Evolutionary conservation across 2,113 vertebrate genomes (phyloP).

Genomic region (Danionella cerebrum): DNA sequence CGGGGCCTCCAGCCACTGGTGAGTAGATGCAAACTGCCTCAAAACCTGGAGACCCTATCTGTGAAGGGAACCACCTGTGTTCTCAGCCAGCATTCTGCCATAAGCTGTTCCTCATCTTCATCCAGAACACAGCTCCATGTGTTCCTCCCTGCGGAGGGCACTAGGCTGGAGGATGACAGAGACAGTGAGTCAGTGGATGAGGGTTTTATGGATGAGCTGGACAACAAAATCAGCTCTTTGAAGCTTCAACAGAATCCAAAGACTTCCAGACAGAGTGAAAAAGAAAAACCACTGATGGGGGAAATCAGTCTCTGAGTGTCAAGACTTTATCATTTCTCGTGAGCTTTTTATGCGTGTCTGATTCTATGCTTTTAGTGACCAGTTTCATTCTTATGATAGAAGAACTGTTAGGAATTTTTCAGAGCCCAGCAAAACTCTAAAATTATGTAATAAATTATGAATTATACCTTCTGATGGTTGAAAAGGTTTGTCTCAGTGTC

Average conservation of each 20-base stretch:
- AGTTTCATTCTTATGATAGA: too few relatives aligned
- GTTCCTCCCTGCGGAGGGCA: slow-evolving; percentile 56
- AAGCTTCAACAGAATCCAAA: slow-evolving; percentile 43
- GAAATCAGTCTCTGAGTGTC: background rate
- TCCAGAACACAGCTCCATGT: slow-evolving; percentile 61
- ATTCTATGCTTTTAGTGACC: background rate
- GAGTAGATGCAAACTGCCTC: background rate
- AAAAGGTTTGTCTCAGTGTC: too few relatives aligned
- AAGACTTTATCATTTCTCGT: background rate
- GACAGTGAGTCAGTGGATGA: slow-evolving; percentile 43
- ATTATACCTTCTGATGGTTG: too few relatives aligned
- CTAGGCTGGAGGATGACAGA: background rate
- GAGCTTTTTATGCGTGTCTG: background rate
- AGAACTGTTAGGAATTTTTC: too few relatives aligned
- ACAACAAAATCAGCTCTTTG: slow-evolving; percentile 47
- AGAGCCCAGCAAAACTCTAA: too few relatives aligned
- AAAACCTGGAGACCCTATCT: slow-evolving; percentile 39
- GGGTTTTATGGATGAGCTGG: slow-evolving; percentile 53
- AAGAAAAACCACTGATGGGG: background rate
- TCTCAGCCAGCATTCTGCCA: slow-evolving; percentile 12
- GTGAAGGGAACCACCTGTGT: slow-evolving; percentile 55
- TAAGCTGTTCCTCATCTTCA: background rate
- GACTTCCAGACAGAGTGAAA: background rate
- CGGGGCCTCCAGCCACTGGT: slow-evolving; percentile 12
- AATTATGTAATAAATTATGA: too few relatives aligned